Conservation (phyloP, 2,113 vertebrate genomes). For the Psophia crepitans region DNA sequence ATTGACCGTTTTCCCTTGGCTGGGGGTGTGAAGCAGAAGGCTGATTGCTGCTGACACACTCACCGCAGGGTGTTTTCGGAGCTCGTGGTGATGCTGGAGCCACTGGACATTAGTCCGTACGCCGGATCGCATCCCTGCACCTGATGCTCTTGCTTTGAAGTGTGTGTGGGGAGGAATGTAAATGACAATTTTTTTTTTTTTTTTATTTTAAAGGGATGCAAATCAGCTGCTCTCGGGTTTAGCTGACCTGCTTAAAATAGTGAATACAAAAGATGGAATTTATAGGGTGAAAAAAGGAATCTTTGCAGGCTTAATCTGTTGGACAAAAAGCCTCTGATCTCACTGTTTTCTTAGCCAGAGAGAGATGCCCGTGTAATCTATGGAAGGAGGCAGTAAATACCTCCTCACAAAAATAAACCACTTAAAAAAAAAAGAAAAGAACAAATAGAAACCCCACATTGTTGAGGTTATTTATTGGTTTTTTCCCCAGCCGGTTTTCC, state of each 20-base stretch:
- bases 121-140: neutral
- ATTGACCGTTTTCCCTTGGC: neutral
- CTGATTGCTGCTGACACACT: neutral
- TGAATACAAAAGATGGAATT: constrained; percentile 38
- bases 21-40: neutral
- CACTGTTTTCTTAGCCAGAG: constrained; percentile 9
- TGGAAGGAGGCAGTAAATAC: constrained; percentile 6
- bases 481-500: neutral
- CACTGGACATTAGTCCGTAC: neutral
- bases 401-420: constrained; percentile 22
- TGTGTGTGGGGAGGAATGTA: neutral
- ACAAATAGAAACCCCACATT: neutral
- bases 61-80: neutral
- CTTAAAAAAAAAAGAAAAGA: neutral
- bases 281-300: constrained; percentile 1
- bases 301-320: constrained; percentile 11
- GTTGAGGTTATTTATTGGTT: constrained; percentile 18
- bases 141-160: constrained; percentile 39
- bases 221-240: constrained; percentile 32
- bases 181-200: neutral
- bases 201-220: neutral
- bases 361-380: constrained; percentile 15
- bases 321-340: constrained; percentile 35
- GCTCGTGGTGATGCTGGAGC: neutral
- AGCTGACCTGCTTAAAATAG: neutral